Evolutionary conservation across 2,888 invertebrate genomes (phyloP), one percentile per base, ranked within the genome.

Genomic region (Sphaeridia pumilis): DNA sequence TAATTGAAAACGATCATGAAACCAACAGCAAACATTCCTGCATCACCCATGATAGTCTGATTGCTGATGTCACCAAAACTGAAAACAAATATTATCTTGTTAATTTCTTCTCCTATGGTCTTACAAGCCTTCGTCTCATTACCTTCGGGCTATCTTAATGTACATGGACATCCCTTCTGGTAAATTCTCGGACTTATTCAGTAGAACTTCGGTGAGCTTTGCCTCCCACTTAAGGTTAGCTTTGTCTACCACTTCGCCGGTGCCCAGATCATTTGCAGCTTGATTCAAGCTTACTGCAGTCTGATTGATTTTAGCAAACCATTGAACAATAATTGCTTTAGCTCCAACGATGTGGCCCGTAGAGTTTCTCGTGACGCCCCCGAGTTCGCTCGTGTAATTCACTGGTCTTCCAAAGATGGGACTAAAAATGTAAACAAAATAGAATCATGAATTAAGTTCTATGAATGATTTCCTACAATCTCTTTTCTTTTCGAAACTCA

Each of bases 11-110:
- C 84, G 45, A 86, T 68, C 36, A 76, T 58, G 57, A 81, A 78
- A 44, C 87, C 87, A 52, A 79, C 67, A 28, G 76, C 72, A 21
- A 87, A 69, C 70, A 81, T 81, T 61, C 78, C 78, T 54, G 83
- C 72, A 67, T 87, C 87, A 69, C 81, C 77, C 67, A 83, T 82
- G 75, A 85, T 80, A 5, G 81, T 74, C 44, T 75, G 73, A 2
- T 77, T 76, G 68, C 81, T 84, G 28, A 83, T 76, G 67, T 86
- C 85, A n/a, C 80, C 83, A 71, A 82, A 86, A 70, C 85, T 79
- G 61, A 1, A 55, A 42, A 49, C 55, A 28, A 57, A 54, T 12
- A 52, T 43, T 43, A 43, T 7, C 22, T 4, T 43, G 21, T 22
- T 43, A 51, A 26, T 49, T 31, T 20, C 26, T 26, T 27, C 26